Evolutionary conservation across 2,113 vertebrate genomes (phyloP).

Genomic region (Bos javanicus): DNA sequence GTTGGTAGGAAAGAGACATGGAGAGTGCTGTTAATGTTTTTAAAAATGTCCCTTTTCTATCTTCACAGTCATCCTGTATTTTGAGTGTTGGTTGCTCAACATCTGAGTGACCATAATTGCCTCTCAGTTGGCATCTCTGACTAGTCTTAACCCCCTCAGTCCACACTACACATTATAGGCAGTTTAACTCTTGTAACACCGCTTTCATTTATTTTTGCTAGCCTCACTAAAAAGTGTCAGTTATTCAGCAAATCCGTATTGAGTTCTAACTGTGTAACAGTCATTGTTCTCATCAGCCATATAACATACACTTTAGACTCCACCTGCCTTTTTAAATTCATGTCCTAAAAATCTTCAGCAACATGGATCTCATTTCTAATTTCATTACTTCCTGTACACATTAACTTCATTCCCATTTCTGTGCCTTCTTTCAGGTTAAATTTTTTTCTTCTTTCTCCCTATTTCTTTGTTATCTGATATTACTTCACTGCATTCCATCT

Average conservation of each 20-base stretch:
- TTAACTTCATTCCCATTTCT: neutral
- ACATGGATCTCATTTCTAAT: neutral
- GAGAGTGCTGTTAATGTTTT: neutral
- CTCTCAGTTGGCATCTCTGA: neutral
- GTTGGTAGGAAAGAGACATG: neutral
- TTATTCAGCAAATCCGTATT: neutral
- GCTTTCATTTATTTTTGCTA: conserved; percentile 15
- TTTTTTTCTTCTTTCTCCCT: neutral
- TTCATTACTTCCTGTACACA: neutral
- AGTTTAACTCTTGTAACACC: neutral
- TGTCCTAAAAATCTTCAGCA: neutral
- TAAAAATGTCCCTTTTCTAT: neutral
- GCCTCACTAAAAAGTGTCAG: neutral
- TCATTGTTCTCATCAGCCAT: neutral
- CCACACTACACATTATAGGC: neutral
- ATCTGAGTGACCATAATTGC: neutral
- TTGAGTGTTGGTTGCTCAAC: neutral
- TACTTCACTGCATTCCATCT: neutral
- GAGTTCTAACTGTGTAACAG: neutral
- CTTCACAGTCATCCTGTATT: neutral
- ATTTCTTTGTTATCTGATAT: neutral
- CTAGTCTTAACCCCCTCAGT: neutral
- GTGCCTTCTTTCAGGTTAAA: neutral
- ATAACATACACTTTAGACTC: conserved; percentile 4
- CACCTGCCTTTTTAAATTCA: neutral